Evolutionary conservation across 2,797 vertebrate species (phyloP).

Genomic region (Eospalax fontanierii): DNA sequence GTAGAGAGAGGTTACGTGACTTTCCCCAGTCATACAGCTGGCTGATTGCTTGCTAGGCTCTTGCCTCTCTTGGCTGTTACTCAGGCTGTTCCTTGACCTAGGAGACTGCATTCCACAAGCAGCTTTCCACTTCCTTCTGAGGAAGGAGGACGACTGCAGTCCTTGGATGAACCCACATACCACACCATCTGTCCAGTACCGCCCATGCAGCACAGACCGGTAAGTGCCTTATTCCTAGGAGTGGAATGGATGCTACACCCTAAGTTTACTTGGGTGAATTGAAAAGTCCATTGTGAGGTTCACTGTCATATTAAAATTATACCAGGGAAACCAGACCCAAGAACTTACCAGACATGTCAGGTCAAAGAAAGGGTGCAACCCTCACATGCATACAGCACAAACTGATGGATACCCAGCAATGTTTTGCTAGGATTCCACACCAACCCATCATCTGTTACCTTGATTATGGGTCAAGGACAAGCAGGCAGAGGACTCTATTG

Average conservation of each 20-base stretch:
- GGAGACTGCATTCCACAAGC: not conserved
- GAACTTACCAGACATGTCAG: not conserved
- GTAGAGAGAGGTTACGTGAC: conserved; percentile 36
- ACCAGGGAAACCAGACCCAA: not conserved
- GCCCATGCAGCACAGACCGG: not conserved
- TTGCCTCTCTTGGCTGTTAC: not conserved
- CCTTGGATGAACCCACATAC: not conserved
- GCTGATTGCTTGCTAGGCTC: not conserved
- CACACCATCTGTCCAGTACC: not conserved
- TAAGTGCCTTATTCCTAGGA: not conserved
- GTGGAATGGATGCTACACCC: not conserved
- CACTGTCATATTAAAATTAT: not conserved
- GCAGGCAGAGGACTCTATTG: no score
- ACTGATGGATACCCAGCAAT: not conserved
- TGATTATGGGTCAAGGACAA: not conserved
- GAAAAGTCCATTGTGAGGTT: not conserved
- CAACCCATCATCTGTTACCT: not conserved
- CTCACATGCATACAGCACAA: not conserved
- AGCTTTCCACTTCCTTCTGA: not conserved
- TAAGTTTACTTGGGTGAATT: not conserved
- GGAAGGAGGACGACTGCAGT: not conserved
- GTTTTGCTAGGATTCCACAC: not conserved
- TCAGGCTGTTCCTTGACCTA: not conserved
- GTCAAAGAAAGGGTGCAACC: not conserved
- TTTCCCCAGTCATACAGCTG: not conserved